Evolutionary conservation across 37 sponge, comb jelly and placozoan genomes (phyloP), one percentile per base, ranked within the genome.

Genomic region (Oopsacas minuta): DNA sequence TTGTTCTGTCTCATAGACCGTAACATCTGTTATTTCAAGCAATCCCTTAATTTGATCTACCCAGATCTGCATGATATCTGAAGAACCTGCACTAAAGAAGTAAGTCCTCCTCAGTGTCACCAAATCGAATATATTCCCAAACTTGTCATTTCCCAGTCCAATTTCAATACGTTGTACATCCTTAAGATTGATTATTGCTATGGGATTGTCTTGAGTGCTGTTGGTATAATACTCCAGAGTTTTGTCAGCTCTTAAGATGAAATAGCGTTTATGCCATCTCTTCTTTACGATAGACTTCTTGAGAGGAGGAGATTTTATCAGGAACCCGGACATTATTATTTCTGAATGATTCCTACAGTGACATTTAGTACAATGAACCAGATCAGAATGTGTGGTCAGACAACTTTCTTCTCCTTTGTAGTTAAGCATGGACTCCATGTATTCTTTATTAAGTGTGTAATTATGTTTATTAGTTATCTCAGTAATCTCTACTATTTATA

Each of bases 181-280:
- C 28, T 61, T 34, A 3, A 61, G 75, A 25, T 61, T 61, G 28
- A 61, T 10, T 5, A 61, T 12, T n/a, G 75, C 75, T 61, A 25
- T n/a, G 1, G 75, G 75, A 3, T 10, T 12, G 20, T 12, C 28
- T 25, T 12, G 22, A 5, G 5, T 61, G 75, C 30, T 25, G 75
- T n/a, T 61, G 7, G 75, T 25, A 12, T 61, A 61, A 34, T 61
- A 61, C 30, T 61, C 75, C 75, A 61, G 75, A 20, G 75, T 61
- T 61, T 61, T 61, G 75, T 61, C 75, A 61, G 28, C 75, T 61
- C 75, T 3, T 34, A 61, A 34, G 28, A 61, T 61, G 75, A 61
- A 61, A n/a, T 61, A 61, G 75, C 75, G 75, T 61, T 61, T 61
- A 34, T n/a, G 75, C 75, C 75, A 61, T 61, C 22, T 61, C 20